These are phyloP conservation scores for Lepidurus couesii DNA, from an alignment of 1,140 invertebrate species.

Conservation along the genomic window DNA sequence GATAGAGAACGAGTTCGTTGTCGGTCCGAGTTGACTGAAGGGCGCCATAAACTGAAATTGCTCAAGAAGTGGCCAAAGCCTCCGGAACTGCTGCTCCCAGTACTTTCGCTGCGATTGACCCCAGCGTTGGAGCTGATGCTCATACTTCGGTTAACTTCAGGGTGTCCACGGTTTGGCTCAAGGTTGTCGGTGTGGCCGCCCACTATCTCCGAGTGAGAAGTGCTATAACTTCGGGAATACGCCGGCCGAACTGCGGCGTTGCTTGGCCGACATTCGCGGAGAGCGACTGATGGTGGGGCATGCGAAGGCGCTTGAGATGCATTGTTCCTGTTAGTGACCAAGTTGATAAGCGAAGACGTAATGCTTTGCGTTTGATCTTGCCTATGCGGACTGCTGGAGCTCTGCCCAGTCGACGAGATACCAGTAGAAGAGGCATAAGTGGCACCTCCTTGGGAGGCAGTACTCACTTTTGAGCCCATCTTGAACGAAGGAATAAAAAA, in stretches of 20 bases:
- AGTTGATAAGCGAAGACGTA: background rate
- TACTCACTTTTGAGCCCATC: background rate
- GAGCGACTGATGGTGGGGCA: background rate
- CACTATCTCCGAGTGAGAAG: background rate
- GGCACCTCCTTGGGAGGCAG: background rate
- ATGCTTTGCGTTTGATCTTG: slow-evolving; percentile 16
- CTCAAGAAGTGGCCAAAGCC: slow-evolving; percentile 61
- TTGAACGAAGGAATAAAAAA: background rate
- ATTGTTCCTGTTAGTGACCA: background rate
- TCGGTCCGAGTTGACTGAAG: slow-evolving; percentile 61
- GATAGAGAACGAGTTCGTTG: slow-evolving; percentile 74
- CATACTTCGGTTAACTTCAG: slow-evolving; percentile 26
- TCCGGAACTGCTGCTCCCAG: slow-evolving; percentile 51
- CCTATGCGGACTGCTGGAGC: background rate
- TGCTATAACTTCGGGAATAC: slow-evolving; percentile 25
- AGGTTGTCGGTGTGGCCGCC: background rate
- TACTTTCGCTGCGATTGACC: slow-evolving; percentile 41
- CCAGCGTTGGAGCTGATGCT: slow-evolving; percentile 50
- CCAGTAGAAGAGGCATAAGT: background rate
- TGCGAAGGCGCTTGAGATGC: background rate
- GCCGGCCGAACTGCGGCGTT: slow-evolving; percentile 5
- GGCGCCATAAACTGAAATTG: slow-evolving; percentile 60
- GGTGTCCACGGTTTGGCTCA: background rate
- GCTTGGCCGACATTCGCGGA: background rate
- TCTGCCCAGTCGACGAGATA: background rate